These are phyloP conservation scores for Mythimna pallens DNA, from an alignment of 2,888 invertebrate genomes.

Conservation along the genomic window DNA sequence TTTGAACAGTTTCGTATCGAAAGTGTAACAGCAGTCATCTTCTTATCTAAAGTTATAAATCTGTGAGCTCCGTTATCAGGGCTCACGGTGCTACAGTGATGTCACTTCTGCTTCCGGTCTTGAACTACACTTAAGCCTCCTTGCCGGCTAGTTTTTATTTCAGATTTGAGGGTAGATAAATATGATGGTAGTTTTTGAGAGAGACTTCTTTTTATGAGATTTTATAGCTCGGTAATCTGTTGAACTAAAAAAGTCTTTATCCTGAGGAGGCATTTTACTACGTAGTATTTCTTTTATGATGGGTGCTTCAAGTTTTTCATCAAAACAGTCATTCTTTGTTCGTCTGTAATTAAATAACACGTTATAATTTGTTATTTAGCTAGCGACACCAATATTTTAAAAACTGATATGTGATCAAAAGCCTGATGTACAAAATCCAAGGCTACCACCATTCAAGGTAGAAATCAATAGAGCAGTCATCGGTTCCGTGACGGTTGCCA, in stretches of 20 bases:
- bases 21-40: constrained; percentile 32
- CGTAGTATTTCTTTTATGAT: background rate
- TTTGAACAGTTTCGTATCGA: background rate
- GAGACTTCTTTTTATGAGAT: constrained; percentile 5
- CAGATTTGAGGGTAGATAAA: constrained; percentile 57
- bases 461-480: constrained; percentile 51
- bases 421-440: constrained; percentile 15
- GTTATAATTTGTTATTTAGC: background rate
- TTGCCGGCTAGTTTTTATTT: constrained; percentile 58
- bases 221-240: constrained; percentile 26
- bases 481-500: constrained; percentile 35
- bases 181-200: constrained; percentile 29
- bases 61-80: constrained; percentile 52
- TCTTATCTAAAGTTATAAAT: constrained; percentile 58
- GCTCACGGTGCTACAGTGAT: constrained; percentile 46
- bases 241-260: constrained; percentile 9
- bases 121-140: constrained; percentile 45
- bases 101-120: constrained; percentile 47
- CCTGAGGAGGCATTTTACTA: background rate
- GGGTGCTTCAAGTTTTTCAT: background rate
- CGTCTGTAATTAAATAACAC: background rate
- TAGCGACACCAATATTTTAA: background rate
- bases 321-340: background rate
- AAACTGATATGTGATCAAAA: constrained; percentile 11
- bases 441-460: constrained; percentile 41